These are phyloP conservation scores for Pao palembangensis DNA, from an alignment of 2,113 vertebrate species.

Conservation along the genomic window DNA sequence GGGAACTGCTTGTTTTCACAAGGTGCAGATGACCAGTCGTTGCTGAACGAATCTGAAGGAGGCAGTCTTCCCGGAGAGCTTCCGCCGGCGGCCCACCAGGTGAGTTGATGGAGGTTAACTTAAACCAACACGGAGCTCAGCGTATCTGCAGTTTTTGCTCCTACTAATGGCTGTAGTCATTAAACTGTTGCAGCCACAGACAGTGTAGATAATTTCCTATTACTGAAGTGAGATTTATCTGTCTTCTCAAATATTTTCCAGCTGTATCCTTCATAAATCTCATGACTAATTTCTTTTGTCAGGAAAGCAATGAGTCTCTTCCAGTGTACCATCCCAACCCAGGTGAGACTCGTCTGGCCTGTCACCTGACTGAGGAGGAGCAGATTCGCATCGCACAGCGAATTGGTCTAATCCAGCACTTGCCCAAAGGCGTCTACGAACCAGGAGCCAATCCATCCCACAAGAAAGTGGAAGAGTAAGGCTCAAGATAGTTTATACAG, in stretches of 20 bases:
- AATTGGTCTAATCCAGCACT: conserved; percentile 97
- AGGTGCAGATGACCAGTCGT: conserved; percentile 79
- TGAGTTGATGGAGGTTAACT: conserved; percentile 25
- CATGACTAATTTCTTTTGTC: neutral
- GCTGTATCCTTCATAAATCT: too few species aligned
- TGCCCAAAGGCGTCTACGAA: conserved; percentile 92
- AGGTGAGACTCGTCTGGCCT: conserved; percentile 90
- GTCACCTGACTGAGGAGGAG: conserved; percentile 96
- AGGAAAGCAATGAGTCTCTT: conserved; percentile 85
- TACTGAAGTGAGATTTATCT: too few species aligned
- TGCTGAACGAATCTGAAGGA: conserved; percentile 83
- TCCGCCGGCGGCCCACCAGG: conserved; percentile 75
- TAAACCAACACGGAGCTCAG: neutral
- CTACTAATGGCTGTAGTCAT: too few species aligned
- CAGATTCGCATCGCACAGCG: conserved; percentile 95
- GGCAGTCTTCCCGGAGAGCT: conserved; percentile 78
- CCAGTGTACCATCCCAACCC: conserved; percentile 81
- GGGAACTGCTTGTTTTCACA: conserved; percentile 83
- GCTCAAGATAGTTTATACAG: neutral
- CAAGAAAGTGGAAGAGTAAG: conserved; percentile 97
- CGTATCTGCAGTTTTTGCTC: neutral
- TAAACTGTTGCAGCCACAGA: too few species aligned
- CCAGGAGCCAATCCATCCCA: conserved; percentile 89
- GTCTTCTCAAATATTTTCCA: too few species aligned
- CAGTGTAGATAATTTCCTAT: neutral